phyloP scores from a whole-genome alignment of 1,140 invertebrate species.

The Zaprionus ghesquierei region DNA sequence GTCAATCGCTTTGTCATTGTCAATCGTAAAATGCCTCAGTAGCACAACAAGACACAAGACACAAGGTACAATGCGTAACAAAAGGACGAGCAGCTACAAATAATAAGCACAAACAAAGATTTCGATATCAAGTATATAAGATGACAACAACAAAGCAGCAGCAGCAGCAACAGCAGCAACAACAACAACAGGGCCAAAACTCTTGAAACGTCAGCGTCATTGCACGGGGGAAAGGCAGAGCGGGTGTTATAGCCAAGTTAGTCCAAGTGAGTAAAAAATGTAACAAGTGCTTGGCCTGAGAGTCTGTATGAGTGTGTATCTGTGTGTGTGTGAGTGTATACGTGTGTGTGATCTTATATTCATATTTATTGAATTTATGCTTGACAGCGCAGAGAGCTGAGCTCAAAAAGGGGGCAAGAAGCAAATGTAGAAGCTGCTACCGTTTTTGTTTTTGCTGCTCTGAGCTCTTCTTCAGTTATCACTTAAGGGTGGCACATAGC shows the following conservation, averaged over 20 bases:
- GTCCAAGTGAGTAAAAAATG: slow-evolving; percentile 77
- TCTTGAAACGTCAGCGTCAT: slow-evolving; percentile 55
- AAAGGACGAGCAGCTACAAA: slow-evolving; percentile 51
- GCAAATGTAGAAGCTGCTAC: slow-evolving; percentile 23
- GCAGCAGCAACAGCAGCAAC: background rate
- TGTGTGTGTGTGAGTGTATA: background rate
- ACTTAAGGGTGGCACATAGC: slow-evolving; percentile 62
- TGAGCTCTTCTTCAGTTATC: slow-evolving; percentile 53
- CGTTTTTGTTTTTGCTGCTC: slow-evolving; percentile 19
- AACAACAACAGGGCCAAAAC: background rate
- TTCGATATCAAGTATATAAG: slow-evolving; percentile 68
- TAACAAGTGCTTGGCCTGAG: slow-evolving; percentile 58
- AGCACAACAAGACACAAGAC: slow-evolving; percentile 9
- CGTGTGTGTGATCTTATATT: slow-evolving; percentile 66
- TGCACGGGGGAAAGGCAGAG: background rate
- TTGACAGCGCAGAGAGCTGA: slow-evolving; percentile 74
- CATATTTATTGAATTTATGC: slow-evolving; percentile 81
- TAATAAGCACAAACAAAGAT: slow-evolving; percentile 77
- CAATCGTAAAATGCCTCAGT: slow-evolving; percentile 61
- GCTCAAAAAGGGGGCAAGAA: slow-evolving; percentile 50
- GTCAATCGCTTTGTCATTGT: slow-evolving; percentile 21
- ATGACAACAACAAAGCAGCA: slow-evolving; percentile 40
- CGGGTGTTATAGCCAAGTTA: slow-evolving; percentile 72
- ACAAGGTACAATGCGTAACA: background rate
- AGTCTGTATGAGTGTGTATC: slow-evolving; percentile 11